Conservation (phyloP, 2,888 invertebrate genomes). For the Xestia rhomboidea region DNA sequence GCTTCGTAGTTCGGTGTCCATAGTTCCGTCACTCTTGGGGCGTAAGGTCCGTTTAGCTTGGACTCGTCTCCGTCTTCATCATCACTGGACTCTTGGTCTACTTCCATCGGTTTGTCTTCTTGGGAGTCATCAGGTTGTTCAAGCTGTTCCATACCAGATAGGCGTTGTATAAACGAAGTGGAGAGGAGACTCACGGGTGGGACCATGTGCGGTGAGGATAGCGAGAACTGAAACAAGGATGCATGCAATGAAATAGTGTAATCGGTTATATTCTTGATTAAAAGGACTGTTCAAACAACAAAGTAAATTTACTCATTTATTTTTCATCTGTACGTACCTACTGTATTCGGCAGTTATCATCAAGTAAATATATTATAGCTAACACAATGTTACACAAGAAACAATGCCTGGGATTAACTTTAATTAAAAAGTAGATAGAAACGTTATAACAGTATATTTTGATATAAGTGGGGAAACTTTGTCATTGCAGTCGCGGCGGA, state of each 20-base stretch:
- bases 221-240: constrained; percentile 80
- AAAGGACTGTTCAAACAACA: background rate
- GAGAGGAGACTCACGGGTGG: constrained; percentile 85
- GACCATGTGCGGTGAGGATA: constrained; percentile 86
- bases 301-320: constrained; percentile 27
- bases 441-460: background rate
- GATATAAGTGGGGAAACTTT: no score
- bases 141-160: constrained; percentile 79
- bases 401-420: background rate
- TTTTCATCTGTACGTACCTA: constrained; percentile 25
- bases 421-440: background rate
- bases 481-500: no score
- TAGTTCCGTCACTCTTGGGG: constrained; percentile 77
- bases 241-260: background rate
- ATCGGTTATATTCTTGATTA: background rate
- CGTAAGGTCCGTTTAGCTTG: constrained; percentile 69
- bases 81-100: constrained; percentile 78
- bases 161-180: constrained; percentile 84
- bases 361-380: constrained; percentile 33
- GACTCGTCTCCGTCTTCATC: constrained; percentile 76
- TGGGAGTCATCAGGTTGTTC: constrained; percentile 70
- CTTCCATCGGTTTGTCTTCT: constrained; percentile 71
- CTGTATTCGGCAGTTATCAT: constrained; percentile 31
- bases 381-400: constrained; percentile 16
- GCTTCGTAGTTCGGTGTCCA: constrained; percentile 86